phyloP scores from a whole-genome alignment of 2,797 vertebrate genomes.

The Protosalanx chinensis region DNA sequence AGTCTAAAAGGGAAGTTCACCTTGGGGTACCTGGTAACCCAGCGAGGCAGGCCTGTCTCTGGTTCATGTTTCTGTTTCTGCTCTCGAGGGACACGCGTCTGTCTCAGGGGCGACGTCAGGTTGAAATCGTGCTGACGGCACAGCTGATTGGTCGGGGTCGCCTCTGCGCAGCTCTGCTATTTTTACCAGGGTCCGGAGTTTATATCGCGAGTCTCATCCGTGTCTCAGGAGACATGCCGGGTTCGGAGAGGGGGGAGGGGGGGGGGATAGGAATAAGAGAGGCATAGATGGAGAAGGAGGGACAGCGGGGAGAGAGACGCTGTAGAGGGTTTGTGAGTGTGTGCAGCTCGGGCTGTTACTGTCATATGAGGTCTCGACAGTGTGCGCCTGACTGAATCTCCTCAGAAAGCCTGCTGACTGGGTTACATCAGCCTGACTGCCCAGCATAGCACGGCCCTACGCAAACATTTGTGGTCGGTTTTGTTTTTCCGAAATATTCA shows the following conservation, averaged over 20 bases:
- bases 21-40: constrained; percentile 22
- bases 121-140: constrained; percentile 60
- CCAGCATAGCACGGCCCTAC: background rate
- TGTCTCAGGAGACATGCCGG: constrained; percentile 10
- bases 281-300: no score
- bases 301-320: background rate
- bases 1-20: background rate
- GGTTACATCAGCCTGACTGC: background rate
- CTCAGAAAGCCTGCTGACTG: background rate
- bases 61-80: constrained; percentile 26
- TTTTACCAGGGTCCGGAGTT: constrained; percentile 54
- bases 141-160: constrained; percentile 63
- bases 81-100: constrained; percentile 8
- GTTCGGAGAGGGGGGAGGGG: background rate
- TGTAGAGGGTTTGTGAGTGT: background rate
- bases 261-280: background rate
- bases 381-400: background rate
- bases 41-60: constrained; percentile 11
- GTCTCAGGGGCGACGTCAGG: constrained; percentile 37
- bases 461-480: background rate
- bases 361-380: background rate
- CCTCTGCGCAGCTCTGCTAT: constrained; percentile 59
- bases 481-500: background rate
- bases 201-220: constrained; percentile 34
- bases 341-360: background rate